Conservation (phyloP, 2,797 vertebrate species). For the Sebastes melanostomus region DNA sequence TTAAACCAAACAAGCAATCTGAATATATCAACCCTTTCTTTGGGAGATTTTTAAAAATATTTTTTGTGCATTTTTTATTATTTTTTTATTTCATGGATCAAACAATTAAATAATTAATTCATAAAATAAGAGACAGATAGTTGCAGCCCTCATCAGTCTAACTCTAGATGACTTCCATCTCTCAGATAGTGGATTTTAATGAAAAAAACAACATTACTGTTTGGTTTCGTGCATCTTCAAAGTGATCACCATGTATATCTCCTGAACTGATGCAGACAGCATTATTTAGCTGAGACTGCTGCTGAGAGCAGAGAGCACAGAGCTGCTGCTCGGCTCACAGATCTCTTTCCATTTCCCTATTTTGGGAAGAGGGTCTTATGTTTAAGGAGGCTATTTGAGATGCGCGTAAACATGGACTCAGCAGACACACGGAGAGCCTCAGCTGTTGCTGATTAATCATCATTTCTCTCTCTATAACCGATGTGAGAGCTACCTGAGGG, state of each 20-base stretch:
- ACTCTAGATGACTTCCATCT: background rate
- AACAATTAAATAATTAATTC: background rate
- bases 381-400: conserved; percentile 88
- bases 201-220: background rate
- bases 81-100: background rate
- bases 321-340: conserved; percentile 28
- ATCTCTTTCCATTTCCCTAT: conserved; percentile 78
- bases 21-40: background rate
- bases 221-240: background rate
- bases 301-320: conserved; percentile 35
- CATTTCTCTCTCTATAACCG: conserved; percentile 36
- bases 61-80: background rate
- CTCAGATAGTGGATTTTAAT: background rate
- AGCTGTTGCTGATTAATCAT: conserved; percentile 92
- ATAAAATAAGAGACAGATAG: background rate
- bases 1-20: background rate
- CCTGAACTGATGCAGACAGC: conserved; percentile 29
- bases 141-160: background rate
- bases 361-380: conserved; percentile 83
- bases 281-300: conserved; percentile 1
- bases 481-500: conserved; percentile 52
- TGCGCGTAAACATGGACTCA: conserved; percentile 88
- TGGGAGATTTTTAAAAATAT: background rate
- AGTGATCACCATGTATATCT: background rate
- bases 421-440: conserved; percentile 83